Conservation (phyloP, 2,888 invertebrate genomes). For the Mellilla xanthometata region DNA sequence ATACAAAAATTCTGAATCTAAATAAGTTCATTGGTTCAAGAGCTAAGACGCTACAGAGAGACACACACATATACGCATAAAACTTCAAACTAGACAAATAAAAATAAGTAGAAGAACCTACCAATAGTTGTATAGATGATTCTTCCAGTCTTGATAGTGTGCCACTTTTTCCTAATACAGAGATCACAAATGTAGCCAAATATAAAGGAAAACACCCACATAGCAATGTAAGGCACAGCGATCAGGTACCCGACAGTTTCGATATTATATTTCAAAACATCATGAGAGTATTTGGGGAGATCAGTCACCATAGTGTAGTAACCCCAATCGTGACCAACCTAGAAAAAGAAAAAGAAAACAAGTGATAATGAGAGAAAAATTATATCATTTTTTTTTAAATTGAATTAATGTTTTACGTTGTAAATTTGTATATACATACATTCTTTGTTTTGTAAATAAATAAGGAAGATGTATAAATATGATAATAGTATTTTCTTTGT, state of each 20-base stretch:
- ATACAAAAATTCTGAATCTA: too few species aligned
- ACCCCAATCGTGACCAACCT: slow-evolving; percentile 84
- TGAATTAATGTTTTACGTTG: too few species aligned
- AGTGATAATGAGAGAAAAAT: too few species aligned
- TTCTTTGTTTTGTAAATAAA: too few species aligned
- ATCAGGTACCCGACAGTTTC: slow-evolving; percentile 84
- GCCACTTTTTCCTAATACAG: slow-evolving; percentile 83
- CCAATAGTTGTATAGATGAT: slow-evolving; percentile 87
- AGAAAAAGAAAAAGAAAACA: slow-evolving; percentile 24
- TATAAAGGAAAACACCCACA: slow-evolving; percentile 85
- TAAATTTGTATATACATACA: too few species aligned
- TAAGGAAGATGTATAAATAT: too few species aligned
- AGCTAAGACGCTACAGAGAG: too few species aligned
- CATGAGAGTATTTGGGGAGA: slow-evolving; percentile 86
- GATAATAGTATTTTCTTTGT: too few species aligned
- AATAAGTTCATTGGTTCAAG: too few species aligned
- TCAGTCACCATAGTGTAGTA: slow-evolving; percentile 89
- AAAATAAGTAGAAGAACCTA: slow-evolving; percentile 48
- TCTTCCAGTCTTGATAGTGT: slow-evolving; percentile 83
- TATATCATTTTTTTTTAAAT: too few species aligned
- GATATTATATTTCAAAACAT: slow-evolving; percentile 85
- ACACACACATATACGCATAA: too few species aligned
- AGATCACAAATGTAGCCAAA: slow-evolving; percentile 87
- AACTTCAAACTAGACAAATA: too few species aligned
- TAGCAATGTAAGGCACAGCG: slow-evolving; percentile 85